phyloP scores from a whole-genome alignment of 2,797 vertebrate genomes.

The Peromyscus nudipes region DNA sequence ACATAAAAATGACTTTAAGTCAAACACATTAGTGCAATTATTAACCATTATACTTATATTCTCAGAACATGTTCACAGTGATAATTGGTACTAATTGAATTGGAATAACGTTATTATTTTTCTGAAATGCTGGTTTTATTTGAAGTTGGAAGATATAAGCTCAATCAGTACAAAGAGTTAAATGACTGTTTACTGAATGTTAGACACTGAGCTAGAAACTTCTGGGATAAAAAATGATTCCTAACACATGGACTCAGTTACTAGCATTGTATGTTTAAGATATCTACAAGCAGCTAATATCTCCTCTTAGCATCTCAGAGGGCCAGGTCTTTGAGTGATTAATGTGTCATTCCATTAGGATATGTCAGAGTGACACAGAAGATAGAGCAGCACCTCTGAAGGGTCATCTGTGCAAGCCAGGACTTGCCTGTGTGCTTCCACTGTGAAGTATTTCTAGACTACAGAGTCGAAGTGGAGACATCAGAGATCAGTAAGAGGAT shows the following conservation, averaged over 20 bases:
- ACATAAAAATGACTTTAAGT: not conserved
- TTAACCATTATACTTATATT: slow-evolving; percentile 24
- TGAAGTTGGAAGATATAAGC: not conserved
- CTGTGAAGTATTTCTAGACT: not conserved
- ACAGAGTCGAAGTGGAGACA: not conserved
- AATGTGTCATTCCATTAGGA: not conserved
- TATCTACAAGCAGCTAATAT: not conserved
- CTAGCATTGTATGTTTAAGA: not conserved
- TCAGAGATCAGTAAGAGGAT: not conserved
- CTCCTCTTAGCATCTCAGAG: not conserved
- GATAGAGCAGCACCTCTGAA: not conserved
- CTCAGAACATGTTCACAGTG: not conserved
- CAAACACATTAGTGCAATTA: slow-evolving; percentile 8
- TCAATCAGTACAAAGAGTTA: slow-evolving; percentile 6
- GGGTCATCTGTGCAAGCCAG: not conserved
- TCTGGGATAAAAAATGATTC: not conserved
- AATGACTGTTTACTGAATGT: not conserved
- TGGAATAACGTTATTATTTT: not conserved
- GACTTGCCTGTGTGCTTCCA: too few relatives aligned
- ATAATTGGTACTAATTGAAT: not conserved
- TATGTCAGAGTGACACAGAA: not conserved
- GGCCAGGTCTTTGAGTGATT: not conserved
- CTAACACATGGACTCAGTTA: not conserved
- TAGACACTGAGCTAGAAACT: slow-evolving; percentile 32
- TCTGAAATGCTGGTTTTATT: slow-evolving; percentile 16